These are phyloP conservation scores for Brachyhypopomus occidentalis DNA, from an alignment of 2,113 vertebrate genomes.

Conservation along the genomic window DNA sequence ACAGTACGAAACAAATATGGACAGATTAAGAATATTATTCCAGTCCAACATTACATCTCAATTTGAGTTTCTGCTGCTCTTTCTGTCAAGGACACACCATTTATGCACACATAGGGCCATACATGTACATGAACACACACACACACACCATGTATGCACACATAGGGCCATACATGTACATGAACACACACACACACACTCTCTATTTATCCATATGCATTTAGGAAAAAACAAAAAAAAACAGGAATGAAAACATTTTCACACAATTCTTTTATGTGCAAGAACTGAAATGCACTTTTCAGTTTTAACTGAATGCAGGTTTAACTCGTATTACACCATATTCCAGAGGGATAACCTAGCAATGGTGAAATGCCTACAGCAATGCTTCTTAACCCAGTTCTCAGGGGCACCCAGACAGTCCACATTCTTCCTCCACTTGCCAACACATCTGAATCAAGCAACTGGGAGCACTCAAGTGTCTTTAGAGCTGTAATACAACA, in stretches of 20 bases:
- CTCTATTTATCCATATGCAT: background rate
- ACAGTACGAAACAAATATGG: conserved; percentile 39
- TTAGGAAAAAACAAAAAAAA: background rate
- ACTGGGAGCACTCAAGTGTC: no score
- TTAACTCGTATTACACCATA: background rate
- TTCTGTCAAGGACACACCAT: conserved; percentile 65
- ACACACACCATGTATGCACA: background rate
- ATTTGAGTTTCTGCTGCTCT: conserved; percentile 55
- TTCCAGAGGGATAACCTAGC: conserved; percentile 15
- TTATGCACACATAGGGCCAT: background rate
- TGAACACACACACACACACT: background rate
- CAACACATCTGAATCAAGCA: no score
- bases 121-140: background rate
- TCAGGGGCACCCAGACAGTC: background rate
- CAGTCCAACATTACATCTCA: conserved; percentile 51
- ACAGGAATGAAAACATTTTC: background rate
- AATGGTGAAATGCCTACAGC: background rate
- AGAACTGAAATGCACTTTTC: background rate
- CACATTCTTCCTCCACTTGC: no score
- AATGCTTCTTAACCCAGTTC: no score
- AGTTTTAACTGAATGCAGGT: no score
- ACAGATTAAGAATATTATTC: conserved; percentile 60
- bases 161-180: background rate
- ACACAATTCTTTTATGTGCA: background rate
- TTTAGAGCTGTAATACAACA: no score